Evolutionary conservation across 2,113 vertebrate genomes (phyloP), one percentile per base, ranked within the genome.

Genomic region (Bufo gargarizans): DNA sequence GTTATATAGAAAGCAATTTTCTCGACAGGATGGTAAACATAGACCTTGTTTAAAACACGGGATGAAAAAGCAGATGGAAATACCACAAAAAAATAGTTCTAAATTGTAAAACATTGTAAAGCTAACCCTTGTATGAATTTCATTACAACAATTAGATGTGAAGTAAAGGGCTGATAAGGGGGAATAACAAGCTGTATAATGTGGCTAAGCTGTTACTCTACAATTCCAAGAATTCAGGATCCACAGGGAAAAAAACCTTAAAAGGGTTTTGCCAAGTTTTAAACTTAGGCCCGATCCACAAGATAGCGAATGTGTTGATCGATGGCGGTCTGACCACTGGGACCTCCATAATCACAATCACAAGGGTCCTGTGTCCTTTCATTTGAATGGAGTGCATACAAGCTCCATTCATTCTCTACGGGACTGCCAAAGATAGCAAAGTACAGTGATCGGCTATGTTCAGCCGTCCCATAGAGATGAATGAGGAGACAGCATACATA

Each of bases 51-150:
- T 91, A 88, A 93, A 95, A 91, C 91, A 86, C 90, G 92, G 92
- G 92, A 96, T 95, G 93, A 92, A 95, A 92, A 92, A 92, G 92
- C 94, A 94, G 91, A 94, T 92, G 94, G 86, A 94, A 91, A 91
- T 94, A 96, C 96, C 93, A 93, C 95, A 94, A 95, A 95, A 95
- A 33, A 93, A 93, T 95, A 95, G 95, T 92, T 89, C 92, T 94
- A 93, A 96, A 95, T 94, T 95, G 93, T 94, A 92, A 91, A 94
- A 95, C 94, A 49, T 63, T 59, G 55, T 59, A 80, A 80, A 80
- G 22, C 13, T n/a, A 81, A 81, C 79, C 79, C 79, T 79, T 79
- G 22, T 17, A 61, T 19, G 58, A 61, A 47, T 19, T 10, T 11
- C 45, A 45, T 43, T 43, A 59, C 0, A 43, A 16, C 53, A 33